A percentile compares a stretch with the other conserved stretches of the same genome.
phyloP scores from a whole-genome alignment of 1,140 invertebrate genomes.

The Drosophila baimaii region DNA sequence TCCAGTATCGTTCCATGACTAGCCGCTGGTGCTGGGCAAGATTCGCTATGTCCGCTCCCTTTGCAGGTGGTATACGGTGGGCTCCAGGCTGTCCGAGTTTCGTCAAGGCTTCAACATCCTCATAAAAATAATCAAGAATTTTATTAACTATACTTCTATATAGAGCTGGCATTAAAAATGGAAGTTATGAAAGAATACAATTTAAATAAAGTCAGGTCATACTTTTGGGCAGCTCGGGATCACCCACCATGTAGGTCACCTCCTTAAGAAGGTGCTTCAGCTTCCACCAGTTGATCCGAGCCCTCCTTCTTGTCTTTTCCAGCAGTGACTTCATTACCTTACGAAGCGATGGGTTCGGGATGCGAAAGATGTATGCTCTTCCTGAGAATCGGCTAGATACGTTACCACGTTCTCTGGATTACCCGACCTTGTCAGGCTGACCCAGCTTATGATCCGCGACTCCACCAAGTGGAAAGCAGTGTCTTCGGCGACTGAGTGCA shows the following conservation, averaged over 20 bases:
- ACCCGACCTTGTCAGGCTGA: not conserved
- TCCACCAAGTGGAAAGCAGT: conserved; percentile 12
- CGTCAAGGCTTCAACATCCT: conserved; percentile 90
- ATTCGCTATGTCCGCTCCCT: conserved; percentile 84
- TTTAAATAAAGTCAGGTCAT: not conserved
- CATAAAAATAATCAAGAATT: not conserved
- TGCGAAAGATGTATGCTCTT: conserved; percentile 48
- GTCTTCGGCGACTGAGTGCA: conserved; percentile 12
- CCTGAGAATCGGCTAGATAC: too few relatives aligned
- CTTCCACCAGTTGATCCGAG: conserved; percentile 93
- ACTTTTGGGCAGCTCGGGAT: not conserved
- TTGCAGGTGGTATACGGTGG: conserved; percentile 93
- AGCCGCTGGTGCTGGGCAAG: not conserved
- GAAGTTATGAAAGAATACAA: not conserved
- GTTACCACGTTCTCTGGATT: too few relatives aligned
- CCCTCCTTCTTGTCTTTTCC: conserved; percentile 92
- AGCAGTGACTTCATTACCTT: conserved; percentile 90
- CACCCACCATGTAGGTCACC: conserved; percentile 86
- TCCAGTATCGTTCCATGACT: conserved; percentile 21
- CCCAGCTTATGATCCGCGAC: not conserved
- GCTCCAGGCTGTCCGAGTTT: conserved; percentile 95
- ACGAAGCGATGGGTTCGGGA: conserved; percentile 86
- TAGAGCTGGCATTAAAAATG: not conserved
- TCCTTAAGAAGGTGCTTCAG: conserved; percentile 92
- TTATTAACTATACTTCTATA: not conserved